Evolutionary conservation across 1,140 invertebrate species (phyloP).

Genomic region (Akabosia matsudoensis): DNA sequence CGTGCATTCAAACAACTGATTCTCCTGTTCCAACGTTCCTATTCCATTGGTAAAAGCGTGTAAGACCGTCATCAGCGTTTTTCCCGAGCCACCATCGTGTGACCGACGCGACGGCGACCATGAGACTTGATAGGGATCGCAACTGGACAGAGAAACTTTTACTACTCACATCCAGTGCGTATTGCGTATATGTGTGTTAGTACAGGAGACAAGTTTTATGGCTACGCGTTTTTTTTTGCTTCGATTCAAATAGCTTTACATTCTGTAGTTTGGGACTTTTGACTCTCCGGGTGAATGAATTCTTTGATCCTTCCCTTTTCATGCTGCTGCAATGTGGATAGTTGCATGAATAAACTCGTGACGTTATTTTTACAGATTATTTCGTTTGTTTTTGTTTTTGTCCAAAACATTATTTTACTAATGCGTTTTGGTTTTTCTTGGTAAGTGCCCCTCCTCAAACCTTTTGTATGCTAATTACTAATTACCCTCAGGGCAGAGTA

Average conservation of each 20-base stretch:
- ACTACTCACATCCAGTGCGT: not conserved
- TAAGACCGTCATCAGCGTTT: not conserved
- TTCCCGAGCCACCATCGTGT: conserved; percentile 33
- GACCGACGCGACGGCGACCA: conserved; percentile 45
- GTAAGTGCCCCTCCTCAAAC: conserved; percentile 36
- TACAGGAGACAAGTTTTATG: too few relatives aligned
- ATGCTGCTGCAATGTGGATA: not conserved
- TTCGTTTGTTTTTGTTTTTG: conserved; percentile 16
- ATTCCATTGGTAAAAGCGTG: conserved; percentile 14
- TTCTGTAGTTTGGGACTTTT: too few relatives aligned
- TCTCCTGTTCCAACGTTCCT: conserved; percentile 30
- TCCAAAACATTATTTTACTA: not conserved
- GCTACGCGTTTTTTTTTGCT: too few relatives aligned
- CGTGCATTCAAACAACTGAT: conserved; percentile 12
- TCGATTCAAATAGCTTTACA: not conserved
- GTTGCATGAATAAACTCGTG: not conserved
- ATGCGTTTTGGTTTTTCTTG: not conserved
- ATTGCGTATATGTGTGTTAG: not conserved
- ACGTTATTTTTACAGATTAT: not conserved
- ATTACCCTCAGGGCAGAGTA: conserved; percentile 43
- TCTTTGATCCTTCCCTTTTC: not conserved
- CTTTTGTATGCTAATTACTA: conserved; percentile 47
- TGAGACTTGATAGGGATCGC: conserved; percentile 43
- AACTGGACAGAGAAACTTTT: not conserved
- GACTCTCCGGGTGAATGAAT: too few relatives aligned